phyloP scores from a whole-genome alignment of 1,140 invertebrate genomes.

The Tetragnatha versicolor region DNA sequence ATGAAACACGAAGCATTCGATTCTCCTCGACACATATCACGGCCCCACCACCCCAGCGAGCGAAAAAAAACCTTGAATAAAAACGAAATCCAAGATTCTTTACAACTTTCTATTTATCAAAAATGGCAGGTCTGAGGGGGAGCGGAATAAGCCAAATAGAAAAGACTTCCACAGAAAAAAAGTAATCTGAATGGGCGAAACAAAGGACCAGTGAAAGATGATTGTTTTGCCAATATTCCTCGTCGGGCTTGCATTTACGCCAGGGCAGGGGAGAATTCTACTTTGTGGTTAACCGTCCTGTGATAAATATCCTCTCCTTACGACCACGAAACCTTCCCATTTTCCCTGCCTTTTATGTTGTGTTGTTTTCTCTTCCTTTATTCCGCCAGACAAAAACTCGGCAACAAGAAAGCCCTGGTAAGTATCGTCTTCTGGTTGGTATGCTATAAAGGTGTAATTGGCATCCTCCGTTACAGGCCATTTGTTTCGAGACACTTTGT shows the following conservation, averaged over 20 bases:
- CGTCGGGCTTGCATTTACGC: slow-evolving; percentile 16
- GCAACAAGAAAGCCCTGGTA: slow-evolving; percentile 8
- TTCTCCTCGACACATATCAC: not conserved
- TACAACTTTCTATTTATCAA: slow-evolving; percentile 29
- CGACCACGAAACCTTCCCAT: slow-evolving; percentile 46
- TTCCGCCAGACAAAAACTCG: slow-evolving; percentile 25
- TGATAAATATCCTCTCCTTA: slow-evolving; percentile 53
- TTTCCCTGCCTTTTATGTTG: slow-evolving; percentile 40
- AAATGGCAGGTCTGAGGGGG: not conserved
- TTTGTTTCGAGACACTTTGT: slow-evolving; percentile 48
- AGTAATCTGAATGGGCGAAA: not conserved
- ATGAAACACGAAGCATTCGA: too few relatives aligned
- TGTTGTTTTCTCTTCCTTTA: not conserved
- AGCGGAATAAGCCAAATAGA: not conserved
- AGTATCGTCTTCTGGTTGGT: slow-evolving; percentile 42
- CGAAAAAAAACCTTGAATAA: not conserved
- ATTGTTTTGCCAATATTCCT: slow-evolving; percentile 55
- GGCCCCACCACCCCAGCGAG: not conserved
- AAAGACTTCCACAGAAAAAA: slow-evolving; percentile 16
- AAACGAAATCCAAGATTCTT: not conserved
- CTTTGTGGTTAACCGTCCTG: slow-evolving; percentile 52
- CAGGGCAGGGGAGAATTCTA: slow-evolving; percentile 20
- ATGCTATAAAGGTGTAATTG: slow-evolving; percentile 55
- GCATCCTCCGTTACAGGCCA: slow-evolving; percentile 49
- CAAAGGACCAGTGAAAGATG: slow-evolving; percentile 35